These are phyloP conservation scores for Centropus unirufus DNA, from an alignment of 2,113 vertebrate species.

Conservation along the genomic window DNA sequence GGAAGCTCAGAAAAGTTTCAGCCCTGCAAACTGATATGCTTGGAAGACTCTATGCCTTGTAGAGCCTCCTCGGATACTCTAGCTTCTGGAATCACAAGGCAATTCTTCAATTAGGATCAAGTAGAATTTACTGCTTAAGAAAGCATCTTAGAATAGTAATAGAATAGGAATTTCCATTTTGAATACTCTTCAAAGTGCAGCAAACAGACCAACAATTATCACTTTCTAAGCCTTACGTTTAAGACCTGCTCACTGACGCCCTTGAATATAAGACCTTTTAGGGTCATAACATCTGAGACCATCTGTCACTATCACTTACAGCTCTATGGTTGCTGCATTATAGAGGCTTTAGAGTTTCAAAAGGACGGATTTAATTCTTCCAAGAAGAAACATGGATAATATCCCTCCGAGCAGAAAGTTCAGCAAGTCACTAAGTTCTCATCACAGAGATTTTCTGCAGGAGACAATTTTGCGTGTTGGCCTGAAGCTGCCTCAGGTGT, in stretches of 20 bases:
- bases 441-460: neutral
- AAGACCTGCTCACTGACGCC: neutral
- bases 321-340: neutral
- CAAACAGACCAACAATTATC: neutral
- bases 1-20: neutral
- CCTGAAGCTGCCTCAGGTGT: neutral
- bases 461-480: neutral
- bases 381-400: neutral
- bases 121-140: neutral
- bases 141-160: neutral
- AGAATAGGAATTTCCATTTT: neutral
- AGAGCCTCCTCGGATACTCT: neutral
- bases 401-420: neutral
- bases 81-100: neutral
- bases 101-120: neutral
- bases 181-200: neutral
- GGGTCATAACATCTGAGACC: neutral
- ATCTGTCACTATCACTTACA: neutral
- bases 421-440: constrained; percentile 12
- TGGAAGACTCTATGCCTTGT: neutral
- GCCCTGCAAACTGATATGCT: neutral
- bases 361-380: neutral
- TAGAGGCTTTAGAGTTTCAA: neutral
- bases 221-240: neutral
- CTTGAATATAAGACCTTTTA: neutral